Evolutionary conservation across 2,888 invertebrate genomes (phyloP), one percentile per base, ranked within the genome.

Genomic region (Alloscopus bannaensis): DNA sequence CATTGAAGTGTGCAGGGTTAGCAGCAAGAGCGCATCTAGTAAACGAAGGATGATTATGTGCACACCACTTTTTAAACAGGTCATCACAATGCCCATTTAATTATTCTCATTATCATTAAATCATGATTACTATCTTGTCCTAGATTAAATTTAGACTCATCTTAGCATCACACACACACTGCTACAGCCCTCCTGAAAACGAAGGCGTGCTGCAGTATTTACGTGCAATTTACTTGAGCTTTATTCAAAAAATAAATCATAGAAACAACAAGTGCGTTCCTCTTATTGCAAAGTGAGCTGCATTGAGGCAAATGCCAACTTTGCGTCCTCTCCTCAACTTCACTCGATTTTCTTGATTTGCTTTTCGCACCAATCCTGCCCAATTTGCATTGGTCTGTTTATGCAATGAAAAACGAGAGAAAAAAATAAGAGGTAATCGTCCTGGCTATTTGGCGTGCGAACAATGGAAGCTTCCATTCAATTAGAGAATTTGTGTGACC

Each of bases 401-500:
- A 73, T 57, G 65, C 57, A 73, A 55, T 55, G 55, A 24, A 29
- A 24, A 64, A 72, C 45, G 65, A 42, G 65, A 55, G 31, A 24
- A 24, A 29, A 24, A 64, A 72, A 45, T 75, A 66, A 66, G 47
- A 45, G 65, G 45, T 42, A 73, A 73, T 65, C 55, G 22, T 64
- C 16, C 31, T n/a, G 26, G 57, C 64, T 45, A 52, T 72, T 55
- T 22, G 24, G 28, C 24, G 26, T 42, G n/a, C n/a, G n/a, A n/a
- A n/a, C n/a, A n/a, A n/a, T n/a, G n/a, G n/a, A n/a, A n/a, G n/a
- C 45, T 75, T 75, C 64, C 65, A 66, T 66, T 75, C 75, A 66
- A 75, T 75, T 75, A 66, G 57, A 55, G 57, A 65, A 57, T 66
- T 31, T 31, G 24, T 47, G 13, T 42, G n/a, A n/a, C n/a, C n/a